A percentile compares a stretch with the other conserved stretches of the same genome.
These are phyloP conservation scores for Drosophila antonietae DNA, from an alignment of 2,888 invertebrate species.

Conservation along the genomic window DNA sequence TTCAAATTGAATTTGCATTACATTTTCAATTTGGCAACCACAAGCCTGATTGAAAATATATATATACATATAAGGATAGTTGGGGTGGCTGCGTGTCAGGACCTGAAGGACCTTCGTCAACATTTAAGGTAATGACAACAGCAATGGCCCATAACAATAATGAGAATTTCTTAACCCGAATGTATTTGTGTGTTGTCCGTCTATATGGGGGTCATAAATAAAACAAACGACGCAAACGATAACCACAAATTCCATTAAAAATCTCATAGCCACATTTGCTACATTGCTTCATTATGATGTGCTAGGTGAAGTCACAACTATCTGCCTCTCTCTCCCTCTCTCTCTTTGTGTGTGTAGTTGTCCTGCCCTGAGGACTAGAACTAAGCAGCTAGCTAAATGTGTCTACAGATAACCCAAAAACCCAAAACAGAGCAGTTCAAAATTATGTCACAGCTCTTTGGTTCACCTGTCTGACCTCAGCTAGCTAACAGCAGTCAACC, in stretches of 20 bases:
- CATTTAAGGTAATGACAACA: constrained; percentile 64
- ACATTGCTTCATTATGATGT: constrained; percentile 67
- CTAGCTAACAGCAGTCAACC: not conserved
- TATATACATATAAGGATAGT: not conserved
- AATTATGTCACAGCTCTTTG: constrained; percentile 58
- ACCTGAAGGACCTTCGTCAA: constrained; percentile 53
- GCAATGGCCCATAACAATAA: constrained; percentile 60
- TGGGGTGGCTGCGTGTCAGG: not conserved
- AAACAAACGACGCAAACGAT: constrained; percentile 63
- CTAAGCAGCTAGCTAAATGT: constrained; percentile 51
- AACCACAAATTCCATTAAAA: constrained; percentile 69
- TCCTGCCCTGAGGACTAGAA: constrained; percentile 13
- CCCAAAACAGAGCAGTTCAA: constrained; percentile 35
- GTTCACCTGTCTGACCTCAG: constrained; percentile 50
- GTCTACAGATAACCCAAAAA: constrained; percentile 46
- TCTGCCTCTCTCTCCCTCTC: too few relatives aligned
- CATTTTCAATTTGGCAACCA: constrained; percentile 49
- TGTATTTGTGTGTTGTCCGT: constrained; percentile 13
- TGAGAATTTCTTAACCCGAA: constrained; percentile 47
- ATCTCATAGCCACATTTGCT: constrained; percentile 45
- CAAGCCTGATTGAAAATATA: constrained; percentile 49
- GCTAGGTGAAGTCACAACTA: constrained; percentile 24
- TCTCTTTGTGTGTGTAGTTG: too few relatives aligned
- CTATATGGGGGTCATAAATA: constrained; percentile 50
- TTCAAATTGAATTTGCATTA: constrained; percentile 58